A percentile compares a stretch with the other conserved stretches of the same genome.
Conservation (phyloP, 2,797 vertebrate genomes). For the Florisuga fusca region DNA sequence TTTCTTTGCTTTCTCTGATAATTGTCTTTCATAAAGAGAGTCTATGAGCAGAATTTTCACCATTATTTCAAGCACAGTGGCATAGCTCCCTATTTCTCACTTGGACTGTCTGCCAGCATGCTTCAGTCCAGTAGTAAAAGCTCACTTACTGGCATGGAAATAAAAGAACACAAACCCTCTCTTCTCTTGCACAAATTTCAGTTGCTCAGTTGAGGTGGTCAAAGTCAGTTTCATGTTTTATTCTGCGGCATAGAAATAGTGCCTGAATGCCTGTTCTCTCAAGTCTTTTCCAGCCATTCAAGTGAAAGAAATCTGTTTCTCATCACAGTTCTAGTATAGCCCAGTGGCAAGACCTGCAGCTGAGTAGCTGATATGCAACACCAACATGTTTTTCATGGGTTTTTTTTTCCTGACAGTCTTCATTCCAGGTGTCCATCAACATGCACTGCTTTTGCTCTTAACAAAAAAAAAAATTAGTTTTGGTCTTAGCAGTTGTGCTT, state of each 20-base stretch:
- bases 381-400: neutral
- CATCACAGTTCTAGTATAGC: neutral
- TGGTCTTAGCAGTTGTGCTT: neutral
- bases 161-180: neutral
- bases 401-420: neutral
- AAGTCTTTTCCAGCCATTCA: neutral
- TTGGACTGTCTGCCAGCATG: neutral
- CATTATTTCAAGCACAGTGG: neutral
- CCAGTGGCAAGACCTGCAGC: neutral
- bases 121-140: slow-evolving; percentile 5
- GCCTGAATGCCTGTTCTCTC: slow-evolving; percentile 2
- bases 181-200: neutral
- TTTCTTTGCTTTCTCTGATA: neutral
- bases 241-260: slow-evolving; percentile 5
- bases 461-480: neutral
- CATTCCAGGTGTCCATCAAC: neutral
- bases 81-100: neutral
- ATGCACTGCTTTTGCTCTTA: neutral
- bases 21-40: neutral
- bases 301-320: neutral
- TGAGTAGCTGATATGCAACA: neutral
- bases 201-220: neutral
- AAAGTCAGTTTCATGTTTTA: neutral
- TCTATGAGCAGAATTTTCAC: neutral
- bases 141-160: neutral